These are phyloP conservation scores for Dione vanillae DNA, from an alignment of 2,888 invertebrate genomes.

Conservation along the genomic window DNA sequence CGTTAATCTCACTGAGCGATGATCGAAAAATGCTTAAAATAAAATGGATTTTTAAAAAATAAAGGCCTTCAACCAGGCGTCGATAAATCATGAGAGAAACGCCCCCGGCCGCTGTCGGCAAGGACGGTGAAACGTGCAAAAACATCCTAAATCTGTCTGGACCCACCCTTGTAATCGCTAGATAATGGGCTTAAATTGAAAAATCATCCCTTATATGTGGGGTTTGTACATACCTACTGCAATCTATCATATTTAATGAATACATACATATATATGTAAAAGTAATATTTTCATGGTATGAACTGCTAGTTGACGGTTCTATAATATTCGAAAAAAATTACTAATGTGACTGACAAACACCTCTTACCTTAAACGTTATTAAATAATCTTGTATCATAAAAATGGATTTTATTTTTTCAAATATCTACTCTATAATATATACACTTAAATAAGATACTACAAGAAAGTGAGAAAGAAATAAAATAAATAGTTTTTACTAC, in stretches of 20 bases:
- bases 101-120: slow-evolving; percentile 55
- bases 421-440: too few relatives aligned
- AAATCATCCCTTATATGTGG: slow-evolving; percentile 67
- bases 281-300: neutral
- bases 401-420: too few relatives aligned
- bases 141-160: slow-evolving; percentile 77
- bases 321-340: neutral
- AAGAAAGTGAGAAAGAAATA: too few relatives aligned
- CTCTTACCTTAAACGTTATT: too few relatives aligned
- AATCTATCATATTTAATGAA: slow-evolving; percentile 64
- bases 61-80: slow-evolving; percentile 62
- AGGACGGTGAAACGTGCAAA: slow-evolving; percentile 48
- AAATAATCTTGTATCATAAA: too few relatives aligned
- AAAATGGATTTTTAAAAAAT: slow-evolving; percentile 70
- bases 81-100: slow-evolving; percentile 74
- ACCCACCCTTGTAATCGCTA: slow-evolving; percentile 80
- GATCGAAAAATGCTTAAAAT: slow-evolving; percentile 71
- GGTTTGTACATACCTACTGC: slow-evolving; percentile 34
- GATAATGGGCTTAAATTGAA: slow-evolving; percentile 80
- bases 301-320: neutral
- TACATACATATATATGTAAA: neutral
- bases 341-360: too few relatives aligned
- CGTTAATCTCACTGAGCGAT: slow-evolving; percentile 57
- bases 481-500: too few relatives aligned
- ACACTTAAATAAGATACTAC: too few relatives aligned